Base-by-base conservation (phyloP, 2,113 vertebrate genomes). In the Rhizomys pruinosus region DNA sequence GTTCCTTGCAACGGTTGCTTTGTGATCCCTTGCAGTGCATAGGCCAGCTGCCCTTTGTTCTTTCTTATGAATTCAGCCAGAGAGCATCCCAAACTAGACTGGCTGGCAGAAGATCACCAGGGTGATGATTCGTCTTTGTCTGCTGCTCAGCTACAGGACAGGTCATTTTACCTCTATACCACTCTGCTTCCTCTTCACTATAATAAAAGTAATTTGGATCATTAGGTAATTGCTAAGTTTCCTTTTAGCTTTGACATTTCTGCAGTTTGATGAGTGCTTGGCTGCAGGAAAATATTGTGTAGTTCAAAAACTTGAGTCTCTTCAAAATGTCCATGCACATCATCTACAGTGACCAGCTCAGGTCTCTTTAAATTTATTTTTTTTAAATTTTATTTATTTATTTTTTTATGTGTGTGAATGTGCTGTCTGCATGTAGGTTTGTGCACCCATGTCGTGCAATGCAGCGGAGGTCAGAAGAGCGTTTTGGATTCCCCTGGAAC, bases 191-290 rank as follows among this genome's bases (percentile, higher is more conserved):
- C 74, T 94, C 88, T 85, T 92, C 78, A 68, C 93, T 81, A 32
- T 89, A 89, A 84, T 96, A 88, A 95, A 95, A 90, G 80, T 91
- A 92, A 94, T 82, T 93, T 93, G 69, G 39, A 89, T 94, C 93
- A 82, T 96, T 96, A 96, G 92, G 76, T 82, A 94, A 96, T 93
- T 15, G 3, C 92, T 74, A 74, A 85, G 59, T 85, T 95, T 93
- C 87, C 93, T 93, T 95, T 92, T 72, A 94, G 84, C 57, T 71
- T 92, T 63, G 57, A 90, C 66, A 63, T 74, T 90, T 82, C 66
- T 88, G 78, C 57, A 78, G 42, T 92, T 91, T 85, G 11, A n/a
- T 77, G 85, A 90, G 42, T 90, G 85, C 88, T 93, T 93, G 59
- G 68, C 52, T 95, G 29, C 64, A 17, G 44, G 95, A 57, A 81